Percentiles rank a stretch among this genome's conserved stretches.
These are phyloP conservation scores for Falco naumanni DNA, from an alignment of 2,797 vertebrate species.

Conservation along the genomic window DNA sequence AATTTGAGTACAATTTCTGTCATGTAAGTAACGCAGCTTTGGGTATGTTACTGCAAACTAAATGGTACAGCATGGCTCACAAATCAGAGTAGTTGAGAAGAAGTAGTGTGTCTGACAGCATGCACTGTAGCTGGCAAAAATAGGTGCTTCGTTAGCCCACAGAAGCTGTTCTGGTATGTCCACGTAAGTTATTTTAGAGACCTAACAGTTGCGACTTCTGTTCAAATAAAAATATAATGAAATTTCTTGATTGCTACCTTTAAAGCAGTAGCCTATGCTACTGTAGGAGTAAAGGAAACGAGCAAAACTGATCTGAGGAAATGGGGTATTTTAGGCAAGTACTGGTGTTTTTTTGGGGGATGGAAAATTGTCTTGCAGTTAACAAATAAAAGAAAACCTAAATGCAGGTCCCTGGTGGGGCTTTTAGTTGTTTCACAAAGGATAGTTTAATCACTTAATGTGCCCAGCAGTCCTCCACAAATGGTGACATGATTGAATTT, in stretches of 20 bases:
- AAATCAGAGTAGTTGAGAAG: conserved; percentile 37
- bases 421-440: conserved; percentile 68
- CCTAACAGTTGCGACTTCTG: neutral
- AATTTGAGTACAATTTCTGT: conserved; percentile 15
- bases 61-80: neutral
- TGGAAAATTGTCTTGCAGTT: neutral
- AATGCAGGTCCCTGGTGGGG: conserved; percentile 23
- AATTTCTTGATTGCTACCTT: conserved; percentile 14
- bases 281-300: conserved; percentile 25
- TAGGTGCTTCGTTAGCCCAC: neutral
- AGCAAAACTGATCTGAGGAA: conserved; percentile 1
- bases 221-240: neutral
- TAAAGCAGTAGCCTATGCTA: conserved; percentile 36
- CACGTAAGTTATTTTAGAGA: neutral
- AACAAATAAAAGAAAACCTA: neutral
- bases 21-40: conserved; percentile 43
- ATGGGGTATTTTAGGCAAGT: neutral
- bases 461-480: conserved; percentile 58
- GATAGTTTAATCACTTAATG: conserved; percentile 44
- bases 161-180: conserved; percentile 36
- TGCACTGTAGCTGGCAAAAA: neutral
- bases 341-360: neutral
- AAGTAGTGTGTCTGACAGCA: neutral
- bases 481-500: conserved; percentile 61
- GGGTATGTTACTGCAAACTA: neutral